phyloP scores from a whole-genome alignment of 2,888 invertebrate species.

The Ophion ellenae region DNA sequence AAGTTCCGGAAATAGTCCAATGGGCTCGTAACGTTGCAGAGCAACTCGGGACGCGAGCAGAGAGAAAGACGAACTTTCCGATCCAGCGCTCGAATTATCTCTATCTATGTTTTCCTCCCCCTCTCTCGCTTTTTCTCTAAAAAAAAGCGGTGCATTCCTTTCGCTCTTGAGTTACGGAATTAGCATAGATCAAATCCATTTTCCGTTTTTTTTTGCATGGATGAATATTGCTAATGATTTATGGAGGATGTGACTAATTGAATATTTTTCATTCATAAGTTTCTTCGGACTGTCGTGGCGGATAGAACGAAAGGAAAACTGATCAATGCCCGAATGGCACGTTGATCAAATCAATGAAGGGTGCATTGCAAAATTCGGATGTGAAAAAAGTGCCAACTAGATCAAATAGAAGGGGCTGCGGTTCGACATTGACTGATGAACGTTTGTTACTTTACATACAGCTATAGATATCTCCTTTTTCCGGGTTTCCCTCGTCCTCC shows the following conservation, averaged over 20 bases:
- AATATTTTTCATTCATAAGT: neutral
- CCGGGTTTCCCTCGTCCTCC: neutral
- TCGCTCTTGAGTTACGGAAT: neutral
- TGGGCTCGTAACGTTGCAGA: slow-evolving; percentile 49
- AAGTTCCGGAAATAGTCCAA: slow-evolving; percentile 57
- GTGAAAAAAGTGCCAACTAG: slow-evolving; percentile 27
- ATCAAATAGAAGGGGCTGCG: slow-evolving; percentile 28
- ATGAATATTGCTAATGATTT: neutral
- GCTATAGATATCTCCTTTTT: slow-evolving; percentile 21
- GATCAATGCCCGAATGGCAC: slow-evolving; percentile 13
- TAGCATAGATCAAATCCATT: neutral
- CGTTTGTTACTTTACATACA: slow-evolving; percentile 32
- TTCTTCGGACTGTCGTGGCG: neutral
- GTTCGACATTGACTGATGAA: slow-evolving; percentile 16
- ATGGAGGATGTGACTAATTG: neutral
- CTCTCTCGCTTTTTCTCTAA: neutral
- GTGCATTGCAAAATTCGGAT: neutral
- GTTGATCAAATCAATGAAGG: slow-evolving; percentile 27
- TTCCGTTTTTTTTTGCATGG: neutral
- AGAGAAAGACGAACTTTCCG: slow-evolving; percentile 47
- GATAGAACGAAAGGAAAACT: neutral
- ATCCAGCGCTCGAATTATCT: neutral
- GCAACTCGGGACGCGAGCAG: slow-evolving; percentile 17
- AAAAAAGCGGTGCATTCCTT: neutral
- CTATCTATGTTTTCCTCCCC: neutral